Percentiles rank a stretch among this genome's conserved stretches.
phyloP scores from a whole-genome alignment of 2,888 invertebrate genomes.

The Agriotes lineatus region DNA sequence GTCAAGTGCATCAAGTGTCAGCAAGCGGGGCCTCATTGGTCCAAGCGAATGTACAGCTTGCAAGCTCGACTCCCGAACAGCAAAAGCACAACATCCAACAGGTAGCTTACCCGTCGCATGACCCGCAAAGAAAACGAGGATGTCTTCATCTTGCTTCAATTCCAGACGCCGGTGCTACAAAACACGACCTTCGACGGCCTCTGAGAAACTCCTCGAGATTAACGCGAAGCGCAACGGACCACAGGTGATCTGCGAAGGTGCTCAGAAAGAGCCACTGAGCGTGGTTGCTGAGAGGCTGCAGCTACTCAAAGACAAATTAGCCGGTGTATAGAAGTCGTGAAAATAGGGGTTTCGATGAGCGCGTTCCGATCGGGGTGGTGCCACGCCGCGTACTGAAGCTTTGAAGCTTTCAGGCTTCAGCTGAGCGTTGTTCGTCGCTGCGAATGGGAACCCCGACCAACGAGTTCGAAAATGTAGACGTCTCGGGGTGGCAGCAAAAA shows the following conservation, averaged over 20 bases:
- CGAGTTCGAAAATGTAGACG: conserved; percentile 33
- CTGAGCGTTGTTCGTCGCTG: conserved; percentile 31
- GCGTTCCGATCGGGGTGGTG: conserved; percentile 46
- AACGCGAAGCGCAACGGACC: not conserved
- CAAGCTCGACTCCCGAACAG: conserved; percentile 14
- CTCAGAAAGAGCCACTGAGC: not conserved
- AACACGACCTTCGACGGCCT: conserved; percentile 2
- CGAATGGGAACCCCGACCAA: conserved; percentile 36
- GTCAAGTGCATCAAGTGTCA: too few relatives aligned
- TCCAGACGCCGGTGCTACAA: not conserved
- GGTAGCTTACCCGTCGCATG: conserved; percentile 80
- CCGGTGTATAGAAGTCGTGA: conserved; percentile 30
- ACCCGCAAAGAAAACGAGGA: conserved; percentile 83
- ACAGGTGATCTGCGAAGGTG: not conserved
- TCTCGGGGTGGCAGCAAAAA: too few relatives aligned
- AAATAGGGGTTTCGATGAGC: conserved; percentile 33
- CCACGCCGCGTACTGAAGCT: conserved; percentile 47
- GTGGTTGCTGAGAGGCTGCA: not conserved
- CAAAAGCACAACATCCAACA: conserved; percentile 62
- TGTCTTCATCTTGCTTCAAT: conserved; percentile 79
- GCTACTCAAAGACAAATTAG: conserved; percentile 17
- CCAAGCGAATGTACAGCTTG: too few relatives aligned
- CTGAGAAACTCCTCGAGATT: not conserved
- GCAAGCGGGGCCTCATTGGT: too few relatives aligned
- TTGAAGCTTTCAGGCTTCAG: too few relatives aligned